Base-by-base conservation (phyloP, 2,888 invertebrate genomes). In the Phaedon cochleariae region DNA sequence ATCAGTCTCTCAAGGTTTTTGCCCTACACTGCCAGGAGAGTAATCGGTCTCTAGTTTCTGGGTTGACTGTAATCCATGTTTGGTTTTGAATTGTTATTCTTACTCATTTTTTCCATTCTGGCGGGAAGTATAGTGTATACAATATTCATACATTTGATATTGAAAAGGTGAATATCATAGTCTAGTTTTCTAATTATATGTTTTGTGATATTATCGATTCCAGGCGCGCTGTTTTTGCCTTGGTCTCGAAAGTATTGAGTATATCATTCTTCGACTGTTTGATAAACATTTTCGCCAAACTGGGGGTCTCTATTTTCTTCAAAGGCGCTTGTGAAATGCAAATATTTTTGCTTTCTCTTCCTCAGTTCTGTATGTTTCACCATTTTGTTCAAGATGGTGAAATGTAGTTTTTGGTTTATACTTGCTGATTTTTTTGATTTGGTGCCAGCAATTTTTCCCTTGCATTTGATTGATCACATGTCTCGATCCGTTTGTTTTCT, bases 361-460 rank as follows among this genome's bases (percentile, higher is more conserved):
- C 5, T 29, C 29, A 29, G 29, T 29, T 6, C 5, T 29, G 29
- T 29, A 29, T 6, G 7, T 29, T 29, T 29, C 29, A 6, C 29
- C 29, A n/a, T n/a, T n/a, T n/a, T n/a, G n/a, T n/a, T n/a, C n/a
- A n/a, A n/a, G n/a, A n/a, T n/a, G n/a, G n/a, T n/a, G n/a, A n/a
- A n/a, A 29, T 29, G 9, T 52, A 26, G 9, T 12, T 26, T 12
- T 10, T 15, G 52, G 52, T 21, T 22, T n/a, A 15, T 2, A 26
- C 12, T 26, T 52, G 10, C 4, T 12, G 12, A 21, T 4, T 52
- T 52, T 52, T 15, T 52, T 52, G 22, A 49, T 52, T 26, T 29
- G n/a, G 52, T 52, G 52, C 17, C 52, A 26, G 26, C 22, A 29
- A n/a, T n/a, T 52, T 12, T 52, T 52, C 26, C 52, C 15, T n/a